A percentile compares a stretch with the other conserved stretches of the same genome.
Conservation (phyloP, 2,888 invertebrate species). For the Megamerina dolium region DNA sequence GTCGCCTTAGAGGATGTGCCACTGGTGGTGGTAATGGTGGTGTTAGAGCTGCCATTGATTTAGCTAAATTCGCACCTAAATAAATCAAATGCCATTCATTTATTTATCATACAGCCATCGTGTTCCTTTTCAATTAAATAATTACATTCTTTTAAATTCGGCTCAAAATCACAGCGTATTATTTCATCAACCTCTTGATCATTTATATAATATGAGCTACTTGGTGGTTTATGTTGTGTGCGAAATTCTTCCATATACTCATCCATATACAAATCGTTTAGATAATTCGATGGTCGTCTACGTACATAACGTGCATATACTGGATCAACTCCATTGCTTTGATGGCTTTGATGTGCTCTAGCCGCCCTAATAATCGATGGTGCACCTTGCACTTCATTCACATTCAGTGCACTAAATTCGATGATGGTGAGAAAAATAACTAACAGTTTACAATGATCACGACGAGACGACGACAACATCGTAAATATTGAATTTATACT, state of each 20-base stretch:
- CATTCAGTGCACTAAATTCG: no score
- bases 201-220: conserved; percentile 12
- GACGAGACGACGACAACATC: no score
- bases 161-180: conserved; percentile 34
- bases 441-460: no score
- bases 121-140: neutral
- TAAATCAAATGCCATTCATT: no score
- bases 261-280: conserved; percentile 21
- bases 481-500: no score
- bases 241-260: conserved; percentile 30
- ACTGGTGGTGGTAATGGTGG: conserved; percentile 1
- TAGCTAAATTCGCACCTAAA: no score
- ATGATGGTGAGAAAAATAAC: no score
- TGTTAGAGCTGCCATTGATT: neutral
- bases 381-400: no score
- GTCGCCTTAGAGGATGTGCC: neutral
- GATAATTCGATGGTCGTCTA: conserved; percentile 17
- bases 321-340: no score
- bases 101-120: no score
- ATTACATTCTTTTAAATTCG: conserved; percentile 28
- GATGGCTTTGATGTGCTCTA: no score
- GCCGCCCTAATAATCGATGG: no score
- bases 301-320: conserved; percentile 21
- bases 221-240: conserved; percentile 19
- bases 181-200: conserved; percentile 29